These are phyloP conservation scores for Pavo muticus DNA, from an alignment of 2,113 vertebrate genomes.

Conservation along the genomic window DNA sequence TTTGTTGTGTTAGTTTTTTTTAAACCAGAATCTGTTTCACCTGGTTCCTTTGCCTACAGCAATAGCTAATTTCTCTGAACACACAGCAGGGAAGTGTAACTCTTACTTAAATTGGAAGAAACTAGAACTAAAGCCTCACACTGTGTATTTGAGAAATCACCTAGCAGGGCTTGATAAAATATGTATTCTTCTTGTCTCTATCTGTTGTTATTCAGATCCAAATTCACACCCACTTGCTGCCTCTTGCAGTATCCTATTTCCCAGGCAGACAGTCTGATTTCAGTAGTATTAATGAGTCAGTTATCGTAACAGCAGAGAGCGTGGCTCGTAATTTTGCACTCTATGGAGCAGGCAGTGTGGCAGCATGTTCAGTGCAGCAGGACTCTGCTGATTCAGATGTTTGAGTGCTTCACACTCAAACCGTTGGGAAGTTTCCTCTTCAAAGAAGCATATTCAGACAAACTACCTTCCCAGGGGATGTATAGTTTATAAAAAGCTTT, in stretches of 20 bases:
- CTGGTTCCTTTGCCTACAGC: conserved; percentile 31
- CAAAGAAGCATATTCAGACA: background rate
- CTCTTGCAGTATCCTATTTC: background rate
- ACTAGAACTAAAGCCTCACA: background rate
- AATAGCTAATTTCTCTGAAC: conserved; percentile 26
- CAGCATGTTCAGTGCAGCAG: background rate
- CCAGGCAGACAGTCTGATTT: background rate
- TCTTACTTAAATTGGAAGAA: conserved; percentile 50
- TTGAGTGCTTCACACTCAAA: background rate
- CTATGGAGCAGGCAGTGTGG: background rate
- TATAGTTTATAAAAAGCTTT: background rate
- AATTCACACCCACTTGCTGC: background rate
- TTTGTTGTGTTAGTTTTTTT: background rate
- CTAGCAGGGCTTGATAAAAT: conserved; percentile 21
- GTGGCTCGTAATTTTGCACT: background rate
- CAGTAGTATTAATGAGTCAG: background rate
- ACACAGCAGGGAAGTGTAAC: conserved; percentile 35
- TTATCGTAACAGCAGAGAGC: background rate
- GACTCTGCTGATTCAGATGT: background rate
- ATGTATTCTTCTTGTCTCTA: conserved; percentile 24
- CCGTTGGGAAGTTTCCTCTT: background rate
- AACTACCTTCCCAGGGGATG: background rate
- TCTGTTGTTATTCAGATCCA: background rate
- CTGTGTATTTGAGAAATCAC: background rate
- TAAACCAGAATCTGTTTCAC: background rate